Percentiles rank a stretch among this genome's conserved stretches.
Conservation (phyloP, 2,113 vertebrate species). For the Galeopterus variegatus region DNA sequence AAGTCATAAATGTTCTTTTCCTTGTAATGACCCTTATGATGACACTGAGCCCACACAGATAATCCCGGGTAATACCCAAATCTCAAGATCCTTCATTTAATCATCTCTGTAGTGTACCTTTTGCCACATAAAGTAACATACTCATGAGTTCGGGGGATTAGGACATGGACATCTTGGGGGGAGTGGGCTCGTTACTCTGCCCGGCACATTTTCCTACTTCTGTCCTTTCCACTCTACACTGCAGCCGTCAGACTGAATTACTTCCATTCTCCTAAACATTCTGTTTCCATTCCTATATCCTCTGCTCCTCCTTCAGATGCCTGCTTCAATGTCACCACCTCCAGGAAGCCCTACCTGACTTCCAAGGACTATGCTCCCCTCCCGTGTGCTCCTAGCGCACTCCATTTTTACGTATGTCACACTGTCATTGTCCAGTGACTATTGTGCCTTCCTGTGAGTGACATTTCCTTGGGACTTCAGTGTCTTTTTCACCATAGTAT, state of each 20-base stretch:
- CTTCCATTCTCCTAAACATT: not conserved
- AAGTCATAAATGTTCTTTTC: not conserved
- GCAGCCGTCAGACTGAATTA: not conserved
- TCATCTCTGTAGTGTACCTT: not conserved
- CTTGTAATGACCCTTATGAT: not conserved
- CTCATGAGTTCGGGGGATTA: not conserved
- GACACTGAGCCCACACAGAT: not conserved
- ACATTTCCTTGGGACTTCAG: not conserved
- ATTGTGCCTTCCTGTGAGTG: not conserved
- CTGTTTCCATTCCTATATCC: not conserved
- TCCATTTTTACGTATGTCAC: not conserved
- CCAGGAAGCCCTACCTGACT: not conserved
- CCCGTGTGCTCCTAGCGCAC: not conserved
- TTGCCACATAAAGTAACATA: not conserved
- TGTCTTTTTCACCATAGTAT: not conserved
- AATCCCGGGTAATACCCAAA: not conserved
- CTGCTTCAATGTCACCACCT: not conserved
- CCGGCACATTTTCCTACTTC: not conserved
- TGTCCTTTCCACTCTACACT: not conserved
- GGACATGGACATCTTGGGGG: not conserved
- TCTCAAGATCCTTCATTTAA: not conserved
- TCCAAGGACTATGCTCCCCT: not conserved
- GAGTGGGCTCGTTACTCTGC: not conserved
- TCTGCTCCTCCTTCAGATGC: not conserved
- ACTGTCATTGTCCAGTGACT: not conserved